A percentile compares a stretch with the other conserved stretches of the same genome.
phyloP scores from a whole-genome alignment of 2,797 vertebrate species.

The Spatula versicolor region DNA sequence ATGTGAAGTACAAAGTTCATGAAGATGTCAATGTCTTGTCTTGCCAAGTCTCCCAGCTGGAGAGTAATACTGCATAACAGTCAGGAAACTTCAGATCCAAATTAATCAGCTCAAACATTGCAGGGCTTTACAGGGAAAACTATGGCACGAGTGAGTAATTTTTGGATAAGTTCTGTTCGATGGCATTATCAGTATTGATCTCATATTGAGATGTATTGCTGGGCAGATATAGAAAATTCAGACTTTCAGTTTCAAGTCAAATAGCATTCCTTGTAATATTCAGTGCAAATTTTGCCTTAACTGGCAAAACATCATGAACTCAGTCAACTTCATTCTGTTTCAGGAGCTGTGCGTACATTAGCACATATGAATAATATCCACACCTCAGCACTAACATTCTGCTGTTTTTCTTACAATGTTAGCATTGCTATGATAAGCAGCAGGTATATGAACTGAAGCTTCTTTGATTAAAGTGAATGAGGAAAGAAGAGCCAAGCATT shows the following conservation, averaged over 20 bases:
- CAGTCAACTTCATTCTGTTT: neutral
- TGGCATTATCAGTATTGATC: neutral
- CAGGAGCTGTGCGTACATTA: neutral
- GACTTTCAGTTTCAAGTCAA: neutral
- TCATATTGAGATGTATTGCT: neutral
- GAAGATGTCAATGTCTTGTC: constrained; percentile 44
- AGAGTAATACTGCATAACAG: constrained; percentile 7
- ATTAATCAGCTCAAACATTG: neutral
- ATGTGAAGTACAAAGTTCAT: constrained; percentile 65
- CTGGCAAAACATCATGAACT: neutral
- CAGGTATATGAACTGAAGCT: neutral
- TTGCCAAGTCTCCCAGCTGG: constrained; percentile 61
- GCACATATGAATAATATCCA: neutral
- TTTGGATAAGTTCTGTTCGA: neutral
- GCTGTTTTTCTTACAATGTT: neutral
- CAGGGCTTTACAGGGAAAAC: neutral
- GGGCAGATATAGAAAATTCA: neutral
- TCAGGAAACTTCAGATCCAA: neutral
- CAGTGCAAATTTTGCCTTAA: neutral
- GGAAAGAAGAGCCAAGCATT: neutral
- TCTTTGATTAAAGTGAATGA: neutral
- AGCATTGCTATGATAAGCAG: neutral
- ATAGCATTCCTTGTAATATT: neutral
- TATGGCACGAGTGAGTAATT: neutral
- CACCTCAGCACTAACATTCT: neutral